Evolutionary conservation across 2,888 invertebrate species (phyloP).

Genomic region (Protonemura montana): DNA sequence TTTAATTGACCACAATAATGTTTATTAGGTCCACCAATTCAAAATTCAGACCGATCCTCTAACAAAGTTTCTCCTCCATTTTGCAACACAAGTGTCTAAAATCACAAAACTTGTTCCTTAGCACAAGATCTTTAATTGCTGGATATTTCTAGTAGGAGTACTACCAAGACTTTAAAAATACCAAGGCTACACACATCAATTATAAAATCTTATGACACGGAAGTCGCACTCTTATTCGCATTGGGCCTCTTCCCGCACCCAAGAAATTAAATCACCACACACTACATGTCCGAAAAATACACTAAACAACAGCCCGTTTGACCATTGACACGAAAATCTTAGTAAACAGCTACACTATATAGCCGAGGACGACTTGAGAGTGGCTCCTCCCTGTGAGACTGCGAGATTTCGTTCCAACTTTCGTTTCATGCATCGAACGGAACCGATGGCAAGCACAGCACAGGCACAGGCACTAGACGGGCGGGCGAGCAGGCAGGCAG

Average conservation of each 20-base stretch:
- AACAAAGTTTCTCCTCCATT: not conserved
- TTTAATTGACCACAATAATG: not conserved
- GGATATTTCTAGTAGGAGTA: not conserved
- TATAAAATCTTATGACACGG: not conserved
- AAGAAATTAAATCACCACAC: not conserved
- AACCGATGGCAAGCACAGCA: not conserved
- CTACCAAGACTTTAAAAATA: not conserved
- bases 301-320: not conserved
- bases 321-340: not conserved
- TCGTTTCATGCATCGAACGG: not conserved
- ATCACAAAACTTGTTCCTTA: conserved; percentile 7
- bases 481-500: not conserved
- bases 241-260: not conserved
- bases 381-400: not conserved
- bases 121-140: not conserved
- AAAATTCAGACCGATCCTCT: not conserved
- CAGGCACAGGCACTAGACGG: not conserved
- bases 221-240: not conserved
- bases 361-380: not conserved
- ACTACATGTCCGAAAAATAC: not conserved
- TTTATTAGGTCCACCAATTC: not conserved
- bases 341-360: not conserved
- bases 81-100: not conserved
- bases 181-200: not conserved
- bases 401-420: conserved; percentile 7